phyloP scores from a whole-genome alignment of 1,140 invertebrate genomes.

The Papilio polyxenes region DNA sequence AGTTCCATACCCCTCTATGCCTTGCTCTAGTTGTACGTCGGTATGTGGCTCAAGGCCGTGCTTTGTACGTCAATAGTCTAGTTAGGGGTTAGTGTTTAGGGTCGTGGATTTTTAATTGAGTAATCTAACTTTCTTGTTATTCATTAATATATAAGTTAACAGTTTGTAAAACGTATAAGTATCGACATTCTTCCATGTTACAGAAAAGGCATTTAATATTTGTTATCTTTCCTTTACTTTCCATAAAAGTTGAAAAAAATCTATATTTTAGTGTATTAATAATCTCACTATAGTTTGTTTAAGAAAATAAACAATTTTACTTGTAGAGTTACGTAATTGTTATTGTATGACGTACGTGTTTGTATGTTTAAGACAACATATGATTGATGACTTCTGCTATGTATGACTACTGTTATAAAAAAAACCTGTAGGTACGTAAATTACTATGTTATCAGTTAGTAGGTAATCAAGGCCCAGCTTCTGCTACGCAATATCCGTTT shows the following conservation, averaged over 20 bases:
- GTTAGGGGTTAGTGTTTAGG: background rate
- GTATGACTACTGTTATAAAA: background rate
- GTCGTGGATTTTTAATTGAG: background rate
- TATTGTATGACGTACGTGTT: background rate
- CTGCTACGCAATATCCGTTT: too few species aligned
- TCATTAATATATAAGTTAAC: background rate
- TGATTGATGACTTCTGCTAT: background rate
- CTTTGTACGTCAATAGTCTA: background rate
- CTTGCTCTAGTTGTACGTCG: background rate
- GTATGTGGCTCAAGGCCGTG: slow-evolving; percentile 11
- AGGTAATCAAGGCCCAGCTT: background rate
- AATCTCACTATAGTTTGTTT: background rate
- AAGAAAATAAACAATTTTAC: background rate
- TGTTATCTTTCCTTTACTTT: background rate
- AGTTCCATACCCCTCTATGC: background rate
- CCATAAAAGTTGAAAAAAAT: background rate
- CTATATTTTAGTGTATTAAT: background rate
- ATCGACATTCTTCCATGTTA: background rate
- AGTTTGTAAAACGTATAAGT: background rate
- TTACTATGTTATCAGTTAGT: background rate
- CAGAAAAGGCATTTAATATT: background rate
- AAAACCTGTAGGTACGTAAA: background rate
- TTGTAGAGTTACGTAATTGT: background rate
- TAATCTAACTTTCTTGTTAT: background rate
- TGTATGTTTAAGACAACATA: background rate